Conservation (phyloP, 2,888 invertebrate genomes). For the Pseudeuparius sepicola region DNA sequence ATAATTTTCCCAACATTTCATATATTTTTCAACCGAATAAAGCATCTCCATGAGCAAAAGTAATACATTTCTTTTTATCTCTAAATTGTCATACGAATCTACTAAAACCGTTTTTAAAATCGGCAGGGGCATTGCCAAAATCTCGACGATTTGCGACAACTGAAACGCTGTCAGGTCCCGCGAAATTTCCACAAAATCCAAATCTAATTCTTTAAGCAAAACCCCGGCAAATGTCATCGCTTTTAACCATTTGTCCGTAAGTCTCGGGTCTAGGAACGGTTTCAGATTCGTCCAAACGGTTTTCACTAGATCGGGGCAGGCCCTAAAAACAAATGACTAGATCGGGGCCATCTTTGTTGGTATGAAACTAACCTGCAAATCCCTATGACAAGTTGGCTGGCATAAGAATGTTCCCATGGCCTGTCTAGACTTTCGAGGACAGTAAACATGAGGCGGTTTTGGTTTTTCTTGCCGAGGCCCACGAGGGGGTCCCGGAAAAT, state of each 20-base stretch:
- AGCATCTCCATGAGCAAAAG: conserved; percentile 27
- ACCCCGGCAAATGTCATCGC: conserved; percentile 41
- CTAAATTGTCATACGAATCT: conserved; percentile 24
- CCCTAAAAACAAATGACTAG: conserved; percentile 28
- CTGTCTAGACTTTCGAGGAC: conserved; percentile 54
- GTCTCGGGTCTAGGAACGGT: conserved; percentile 50
- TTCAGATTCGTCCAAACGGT: conserved; percentile 50
- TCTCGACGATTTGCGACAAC: conserved; percentile 32
- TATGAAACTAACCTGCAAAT: conserved; percentile 44
- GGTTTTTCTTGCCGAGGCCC: conserved; percentile 46
- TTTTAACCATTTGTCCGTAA: conserved; percentile 46
- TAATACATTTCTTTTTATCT: conserved; percentile 42
- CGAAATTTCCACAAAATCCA: conserved; percentile 40
- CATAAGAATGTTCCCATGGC: conserved; percentile 60
- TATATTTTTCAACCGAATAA: conserved; percentile 23
- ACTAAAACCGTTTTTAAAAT: conserved; percentile 31
- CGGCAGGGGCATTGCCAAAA: conserved; percentile 30
- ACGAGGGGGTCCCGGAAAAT: conserved; percentile 61
- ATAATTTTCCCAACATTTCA: conserved; percentile 18
- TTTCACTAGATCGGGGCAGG: conserved; percentile 64
- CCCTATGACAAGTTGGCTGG: conserved; percentile 51
- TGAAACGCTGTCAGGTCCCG: conserved; percentile 22
- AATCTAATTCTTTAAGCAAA: conserved; percentile 41
- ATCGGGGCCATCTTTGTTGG: background rate
- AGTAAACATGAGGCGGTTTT: conserved; percentile 52